phyloP scores from a whole-genome alignment of 2,888 invertebrate genomes.

The Apotomis betuletana region DNA sequence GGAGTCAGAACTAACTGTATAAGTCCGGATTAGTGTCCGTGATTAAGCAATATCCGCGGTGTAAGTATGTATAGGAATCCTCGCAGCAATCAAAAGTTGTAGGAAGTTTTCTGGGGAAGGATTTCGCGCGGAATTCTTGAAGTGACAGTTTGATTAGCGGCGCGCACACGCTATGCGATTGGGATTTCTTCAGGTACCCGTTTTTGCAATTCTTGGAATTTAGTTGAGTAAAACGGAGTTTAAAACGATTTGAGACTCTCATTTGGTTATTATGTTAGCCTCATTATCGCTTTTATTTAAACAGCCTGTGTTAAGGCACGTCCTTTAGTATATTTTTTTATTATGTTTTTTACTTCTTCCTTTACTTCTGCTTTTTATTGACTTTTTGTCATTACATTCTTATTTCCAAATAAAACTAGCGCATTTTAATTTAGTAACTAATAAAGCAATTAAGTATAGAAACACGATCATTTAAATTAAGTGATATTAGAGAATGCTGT shows the following conservation, averaged over 20 bases:
- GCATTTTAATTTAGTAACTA: no score
- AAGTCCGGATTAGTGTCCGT: constrained; percentile 59
- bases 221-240: constrained; percentile 63
- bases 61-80: constrained; percentile 73
- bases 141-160: constrained; percentile 84
- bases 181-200: constrained; percentile 48
- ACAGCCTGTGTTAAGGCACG: no score
- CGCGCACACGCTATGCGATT: constrained; percentile 72
- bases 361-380: no score
- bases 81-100: constrained; percentile 81
- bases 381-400: no score
- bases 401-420: no score
- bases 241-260: not conserved
- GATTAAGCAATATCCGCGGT: constrained; percentile 75
- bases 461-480: no score
- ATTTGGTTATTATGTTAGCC: not conserved
- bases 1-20: constrained; percentile 3
- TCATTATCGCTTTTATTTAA: not conserved
- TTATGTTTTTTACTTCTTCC: no score
- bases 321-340: no score
- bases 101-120: constrained; percentile 78
- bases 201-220: constrained; percentile 75
- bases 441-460: no score
- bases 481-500: no score
- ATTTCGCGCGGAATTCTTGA: constrained; percentile 82